These are phyloP conservation scores for Desmophyllum pertusum DNA, from an alignment of 92 coral and sea anemone genomes.

Conservation along the genomic window DNA sequence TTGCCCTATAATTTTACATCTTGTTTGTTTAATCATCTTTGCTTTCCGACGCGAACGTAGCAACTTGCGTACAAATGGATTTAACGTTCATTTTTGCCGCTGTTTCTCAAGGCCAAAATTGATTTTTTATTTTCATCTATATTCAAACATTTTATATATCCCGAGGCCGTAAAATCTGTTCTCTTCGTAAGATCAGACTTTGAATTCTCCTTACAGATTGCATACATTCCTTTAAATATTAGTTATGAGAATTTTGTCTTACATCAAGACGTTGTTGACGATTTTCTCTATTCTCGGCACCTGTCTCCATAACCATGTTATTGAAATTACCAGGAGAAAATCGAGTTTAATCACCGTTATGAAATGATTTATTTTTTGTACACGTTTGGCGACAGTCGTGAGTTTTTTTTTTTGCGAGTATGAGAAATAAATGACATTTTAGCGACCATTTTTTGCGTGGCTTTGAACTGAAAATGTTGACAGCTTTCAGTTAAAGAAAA, in stretches of 20 bases:
- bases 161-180: background rate
- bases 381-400: background rate
- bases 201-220: background rate
- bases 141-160: background rate
- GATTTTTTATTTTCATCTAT: background rate
- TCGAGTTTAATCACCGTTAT: background rate
- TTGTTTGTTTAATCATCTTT: background rate
- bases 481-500: background rate
- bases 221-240: background rate
- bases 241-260: background rate
- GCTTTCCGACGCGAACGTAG: background rate
- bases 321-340: background rate
- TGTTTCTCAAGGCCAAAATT: background rate
- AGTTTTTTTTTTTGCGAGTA: background rate
- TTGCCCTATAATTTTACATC: background rate
- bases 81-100: background rate
- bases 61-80: background rate
- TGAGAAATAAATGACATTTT: background rate
- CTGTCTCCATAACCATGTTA: background rate
- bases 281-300: background rate
- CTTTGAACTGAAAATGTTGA: background rate
- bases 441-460: background rate
- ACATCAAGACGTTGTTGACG: background rate
- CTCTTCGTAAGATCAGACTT: background rate
- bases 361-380: background rate